Base-by-base conservation (phyloP, 1,140 invertebrate genomes). In the Thrips palmi region DNA sequence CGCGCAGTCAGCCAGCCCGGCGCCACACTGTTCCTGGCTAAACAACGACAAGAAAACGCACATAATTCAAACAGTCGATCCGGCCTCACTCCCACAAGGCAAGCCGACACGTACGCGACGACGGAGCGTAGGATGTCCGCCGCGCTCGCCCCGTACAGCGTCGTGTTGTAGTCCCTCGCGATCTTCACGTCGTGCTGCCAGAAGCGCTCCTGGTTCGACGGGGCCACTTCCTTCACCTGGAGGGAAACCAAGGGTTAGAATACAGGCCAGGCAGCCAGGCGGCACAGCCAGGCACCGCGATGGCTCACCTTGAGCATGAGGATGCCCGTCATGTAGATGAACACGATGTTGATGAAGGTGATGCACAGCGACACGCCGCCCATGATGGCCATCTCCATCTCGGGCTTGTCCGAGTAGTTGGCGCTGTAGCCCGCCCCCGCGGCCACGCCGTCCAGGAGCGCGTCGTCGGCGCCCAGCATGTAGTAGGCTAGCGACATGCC, bases 191-290 rank as follows among this genome's bases (percentile, higher is more conserved):
- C n/a, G n/a, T n/a, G n/a, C n/a, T n/a, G n/a, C n/a, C n/a, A n/a
- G n/a, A n/a, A n/a, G n/a, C n/a, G n/a, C n/a, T n/a, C n/a, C n/a
- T n/a, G n/a, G n/a, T n/a, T n/a, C n/a, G n/a, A n/a, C n/a, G 78
- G 76, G 20, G 72, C 71, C 6, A 81, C 75, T 63, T 80, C 74
- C 55, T 82, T 82, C 4, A 78, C 64, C 72, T 76, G 49, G 15
- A 57, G 56, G 42, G 35, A 30, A 40, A 42, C 28, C 33, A 6
- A 52, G 49, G 41, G 32, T 30, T 17, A 24, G 37, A 38, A 28
- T 27, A 19, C 4, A 14, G 3, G 35, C 14, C 14, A 36, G 11
- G 7, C 14, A 32, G 8, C 5, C 14, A 10, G 8, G 18, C 11
- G 21, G 19, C 17, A 19, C 25, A 3, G 17, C 5, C 7, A 15